These are phyloP conservation scores for Urocolius indicus DNA, from an alignment of 2,113 vertebrate genomes.

Conservation along the genomic window DNA sequence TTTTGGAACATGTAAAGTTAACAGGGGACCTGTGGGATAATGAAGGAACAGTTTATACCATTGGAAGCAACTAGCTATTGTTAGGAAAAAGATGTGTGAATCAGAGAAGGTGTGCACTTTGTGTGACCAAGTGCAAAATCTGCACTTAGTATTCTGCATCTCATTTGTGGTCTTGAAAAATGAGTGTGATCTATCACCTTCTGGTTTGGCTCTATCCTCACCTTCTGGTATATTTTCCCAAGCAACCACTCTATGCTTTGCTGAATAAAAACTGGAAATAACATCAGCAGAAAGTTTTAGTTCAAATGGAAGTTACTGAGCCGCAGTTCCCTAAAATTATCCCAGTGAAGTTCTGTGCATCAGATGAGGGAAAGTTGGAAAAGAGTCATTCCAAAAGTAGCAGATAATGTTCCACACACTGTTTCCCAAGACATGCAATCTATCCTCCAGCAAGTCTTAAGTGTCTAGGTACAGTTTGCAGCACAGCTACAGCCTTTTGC, in stretches of 20 bases:
- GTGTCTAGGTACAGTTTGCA: neutral
- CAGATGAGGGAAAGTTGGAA: neutral
- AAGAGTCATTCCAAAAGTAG: neutral
- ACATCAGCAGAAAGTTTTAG: neutral
- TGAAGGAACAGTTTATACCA: neutral
- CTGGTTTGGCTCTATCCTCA: neutral
- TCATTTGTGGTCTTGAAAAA: neutral
- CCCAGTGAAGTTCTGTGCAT: neutral
- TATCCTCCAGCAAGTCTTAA: neutral
- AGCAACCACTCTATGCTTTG: neutral
- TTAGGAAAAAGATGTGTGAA: neutral
- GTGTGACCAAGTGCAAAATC: neutral
- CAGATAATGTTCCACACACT: neutral
- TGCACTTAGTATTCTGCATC: neutral
- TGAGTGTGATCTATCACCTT: neutral
- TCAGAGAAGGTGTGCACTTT: neutral
- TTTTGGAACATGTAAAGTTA: neutral
- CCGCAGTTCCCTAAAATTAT: neutral
- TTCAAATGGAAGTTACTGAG: neutral
- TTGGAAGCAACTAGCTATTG: neutral
- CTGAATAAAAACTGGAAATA: neutral
- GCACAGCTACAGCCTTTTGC: neutral
- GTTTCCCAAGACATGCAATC: neutral
- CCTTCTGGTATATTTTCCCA: neutral
- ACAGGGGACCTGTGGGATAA: accelerated